These are phyloP conservation scores for Cerastis leucographa DNA, from an alignment of 2,888 invertebrate genomes.

Conservation along the genomic window DNA sequence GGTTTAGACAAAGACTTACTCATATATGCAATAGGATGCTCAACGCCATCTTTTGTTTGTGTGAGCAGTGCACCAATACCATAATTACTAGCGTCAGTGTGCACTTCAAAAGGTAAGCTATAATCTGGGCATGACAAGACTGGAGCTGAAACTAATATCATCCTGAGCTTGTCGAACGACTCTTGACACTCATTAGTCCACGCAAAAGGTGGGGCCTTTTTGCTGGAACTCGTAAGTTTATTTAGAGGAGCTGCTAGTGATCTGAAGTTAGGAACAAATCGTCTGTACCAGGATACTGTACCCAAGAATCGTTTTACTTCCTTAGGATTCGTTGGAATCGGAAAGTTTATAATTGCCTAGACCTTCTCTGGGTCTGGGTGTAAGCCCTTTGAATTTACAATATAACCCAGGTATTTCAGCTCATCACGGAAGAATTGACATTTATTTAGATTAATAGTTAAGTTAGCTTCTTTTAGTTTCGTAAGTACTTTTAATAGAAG, in stretches of 20 bases:
- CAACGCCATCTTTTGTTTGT: not conserved
- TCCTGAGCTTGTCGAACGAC: not conserved
- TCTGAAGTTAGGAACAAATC: not conserved
- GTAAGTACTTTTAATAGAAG: no score
- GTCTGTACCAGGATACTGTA: not conserved
- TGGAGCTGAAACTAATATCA: not conserved
- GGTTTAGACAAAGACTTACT: not conserved
- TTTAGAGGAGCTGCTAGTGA: not conserved
- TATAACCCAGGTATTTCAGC: no score
- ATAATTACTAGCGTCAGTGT: not conserved
- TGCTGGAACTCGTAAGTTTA: not conserved
- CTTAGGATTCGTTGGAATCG: not conserved
- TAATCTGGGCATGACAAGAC: not conserved
- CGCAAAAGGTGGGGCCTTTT: not conserved
- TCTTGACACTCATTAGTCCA: not conserved
- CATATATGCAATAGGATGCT: constrained; percentile 1
- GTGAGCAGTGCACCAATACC: not conserved
- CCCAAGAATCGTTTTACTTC: not conserved
- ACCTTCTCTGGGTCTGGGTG: not conserved
- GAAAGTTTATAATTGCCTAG: not conserved
- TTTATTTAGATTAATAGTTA: no score
- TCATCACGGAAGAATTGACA: no score
- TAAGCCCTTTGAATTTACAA: not conserved
- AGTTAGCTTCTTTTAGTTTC: no score
- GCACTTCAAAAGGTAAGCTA: not conserved